Percentiles rank a stretch among this genome's conserved stretches.
phyloP scores from a whole-genome alignment of 2,888 invertebrate species.

The Rhingia rostrata region DNA sequence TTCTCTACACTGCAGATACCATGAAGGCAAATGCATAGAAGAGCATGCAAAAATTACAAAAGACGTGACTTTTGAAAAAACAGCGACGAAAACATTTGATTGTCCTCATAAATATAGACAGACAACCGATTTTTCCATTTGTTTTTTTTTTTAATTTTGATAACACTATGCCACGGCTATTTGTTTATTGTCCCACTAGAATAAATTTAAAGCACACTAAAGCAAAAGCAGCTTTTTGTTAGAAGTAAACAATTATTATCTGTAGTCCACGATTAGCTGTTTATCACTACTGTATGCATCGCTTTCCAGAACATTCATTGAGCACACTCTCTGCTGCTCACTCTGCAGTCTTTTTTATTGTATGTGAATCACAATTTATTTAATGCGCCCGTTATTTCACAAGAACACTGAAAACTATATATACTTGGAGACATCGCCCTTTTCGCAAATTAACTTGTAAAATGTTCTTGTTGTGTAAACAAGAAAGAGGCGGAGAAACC shows the following conservation, averaged over 20 bases:
- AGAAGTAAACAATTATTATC: not conserved
- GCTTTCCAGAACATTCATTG: not conserved
- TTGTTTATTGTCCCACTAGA: too few species aligned
- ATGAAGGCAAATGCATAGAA: too few species aligned
- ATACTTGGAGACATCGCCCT: conserved; percentile 5
- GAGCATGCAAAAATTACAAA: too few species aligned
- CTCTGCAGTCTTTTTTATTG: not conserved
- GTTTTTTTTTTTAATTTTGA: too few species aligned
- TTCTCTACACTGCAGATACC: too few species aligned
- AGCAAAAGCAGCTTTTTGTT: too few species aligned
- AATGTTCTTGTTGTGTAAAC: conserved; percentile 40
- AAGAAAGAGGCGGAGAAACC: not conserved
- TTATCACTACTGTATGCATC: not conserved
- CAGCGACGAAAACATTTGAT: too few species aligned
- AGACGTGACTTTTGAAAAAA: too few species aligned
- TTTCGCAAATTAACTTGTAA: not conserved
- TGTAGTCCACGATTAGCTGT: not conserved
- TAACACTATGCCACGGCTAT: too few species aligned
- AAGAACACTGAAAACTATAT: not conserved
- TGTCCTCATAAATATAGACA: too few species aligned
- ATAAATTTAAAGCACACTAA: too few species aligned
- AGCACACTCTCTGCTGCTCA: not conserved
- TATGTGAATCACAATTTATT: not conserved
- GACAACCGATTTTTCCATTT: too few species aligned
- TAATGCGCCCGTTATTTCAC: not conserved